Percentiles rank a stretch among this genome's conserved stretches.
These are phyloP conservation scores for Lochmaea crataegi DNA, from an alignment of 2,888 invertebrate genomes.

Conservation along the genomic window DNA sequence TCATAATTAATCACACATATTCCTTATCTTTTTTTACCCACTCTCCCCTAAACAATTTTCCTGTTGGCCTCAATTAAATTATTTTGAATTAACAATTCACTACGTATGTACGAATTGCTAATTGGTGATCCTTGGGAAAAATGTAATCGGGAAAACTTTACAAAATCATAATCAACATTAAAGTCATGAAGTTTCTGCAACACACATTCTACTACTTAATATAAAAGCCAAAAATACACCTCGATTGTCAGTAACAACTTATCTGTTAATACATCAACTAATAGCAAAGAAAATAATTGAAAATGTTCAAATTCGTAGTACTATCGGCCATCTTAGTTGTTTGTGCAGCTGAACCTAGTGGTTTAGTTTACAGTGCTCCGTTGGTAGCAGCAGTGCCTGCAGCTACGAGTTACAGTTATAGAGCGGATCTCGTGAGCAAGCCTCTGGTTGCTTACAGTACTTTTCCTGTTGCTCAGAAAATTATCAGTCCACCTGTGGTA, in stretches of 20 bases:
- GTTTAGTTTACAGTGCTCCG: neutral
- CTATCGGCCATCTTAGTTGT: neutral
- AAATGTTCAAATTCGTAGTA: constrained; percentile 8
- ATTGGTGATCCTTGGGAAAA: neutral
- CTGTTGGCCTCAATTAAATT: constrained; percentile 8
- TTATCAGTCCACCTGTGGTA: neutral
- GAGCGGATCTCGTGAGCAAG: neutral
- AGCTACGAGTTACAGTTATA: constrained; percentile 8
- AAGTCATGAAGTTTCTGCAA: neutral
- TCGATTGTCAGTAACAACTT: neutral
- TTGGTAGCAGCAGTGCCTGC: neutral
- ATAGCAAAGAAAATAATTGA: neutral
- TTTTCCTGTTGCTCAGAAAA: neutral
- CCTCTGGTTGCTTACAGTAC: neutral
- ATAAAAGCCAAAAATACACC: neutral
- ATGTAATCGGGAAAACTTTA: neutral
- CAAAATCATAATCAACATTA: constrained; percentile 6
- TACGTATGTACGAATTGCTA: neutral
- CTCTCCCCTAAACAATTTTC: neutral
- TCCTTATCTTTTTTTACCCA: neutral
- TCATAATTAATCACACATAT: neutral
- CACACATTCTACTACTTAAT: neutral
- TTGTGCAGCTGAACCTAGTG: constrained; percentile 4
- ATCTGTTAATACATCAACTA: neutral
- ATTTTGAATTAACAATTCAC: neutral